Conservation (phyloP, 2,888 invertebrate genomes). For the Spodoptera picta region DNA sequence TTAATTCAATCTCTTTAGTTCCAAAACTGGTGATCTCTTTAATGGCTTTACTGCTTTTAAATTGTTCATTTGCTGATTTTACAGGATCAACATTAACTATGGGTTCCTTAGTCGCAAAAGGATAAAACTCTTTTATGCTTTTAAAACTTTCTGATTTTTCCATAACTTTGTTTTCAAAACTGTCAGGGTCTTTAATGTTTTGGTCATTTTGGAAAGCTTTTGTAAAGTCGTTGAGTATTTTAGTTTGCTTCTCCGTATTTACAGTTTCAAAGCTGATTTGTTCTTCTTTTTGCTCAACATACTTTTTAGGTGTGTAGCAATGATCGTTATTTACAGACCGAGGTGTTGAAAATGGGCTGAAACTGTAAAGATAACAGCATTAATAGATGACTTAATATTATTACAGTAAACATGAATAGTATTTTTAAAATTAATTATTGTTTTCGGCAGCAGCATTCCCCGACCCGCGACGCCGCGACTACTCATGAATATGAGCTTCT, state of each 20-base stretch:
- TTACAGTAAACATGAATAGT: no score
- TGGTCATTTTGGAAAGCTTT: slow-evolving; percentile 36
- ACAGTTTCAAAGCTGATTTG: slow-evolving; percentile 39
- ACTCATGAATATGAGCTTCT: no score
- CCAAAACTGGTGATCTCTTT: slow-evolving; percentile 23
- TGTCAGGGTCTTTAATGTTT: slow-evolving; percentile 22
- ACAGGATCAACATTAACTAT: not conserved
- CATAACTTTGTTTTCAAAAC: slow-evolving; percentile 7
- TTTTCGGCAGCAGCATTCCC: no score
- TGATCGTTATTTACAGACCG: slow-evolving; percentile 66
- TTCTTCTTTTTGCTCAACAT: slow-evolving; percentile 44
- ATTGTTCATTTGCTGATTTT: not conserved
- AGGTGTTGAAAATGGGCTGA: slow-evolving; percentile 78
- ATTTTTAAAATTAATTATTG: no score
- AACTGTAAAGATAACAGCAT: slow-evolving; percentile 57
- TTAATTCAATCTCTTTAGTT: not conserved
- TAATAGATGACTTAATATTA: not conserved
- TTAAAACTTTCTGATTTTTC: slow-evolving; percentile 6
- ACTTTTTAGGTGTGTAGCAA: slow-evolving; percentile 66
- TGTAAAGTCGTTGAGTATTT: slow-evolving; percentile 40
- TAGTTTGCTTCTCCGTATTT: slow-evolving; percentile 36
- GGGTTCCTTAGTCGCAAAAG: slow-evolving; percentile 9
- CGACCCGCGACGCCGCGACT: no score
- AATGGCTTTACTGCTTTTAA: not conserved
- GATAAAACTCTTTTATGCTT: slow-evolving; percentile 23